A percentile compares a stretch with the other conserved stretches of the same genome.
Evolutionary conservation across 35 echinoderm and acorn worm species (phyloP).

Genomic region (Nesometra sesokonis): DNA sequence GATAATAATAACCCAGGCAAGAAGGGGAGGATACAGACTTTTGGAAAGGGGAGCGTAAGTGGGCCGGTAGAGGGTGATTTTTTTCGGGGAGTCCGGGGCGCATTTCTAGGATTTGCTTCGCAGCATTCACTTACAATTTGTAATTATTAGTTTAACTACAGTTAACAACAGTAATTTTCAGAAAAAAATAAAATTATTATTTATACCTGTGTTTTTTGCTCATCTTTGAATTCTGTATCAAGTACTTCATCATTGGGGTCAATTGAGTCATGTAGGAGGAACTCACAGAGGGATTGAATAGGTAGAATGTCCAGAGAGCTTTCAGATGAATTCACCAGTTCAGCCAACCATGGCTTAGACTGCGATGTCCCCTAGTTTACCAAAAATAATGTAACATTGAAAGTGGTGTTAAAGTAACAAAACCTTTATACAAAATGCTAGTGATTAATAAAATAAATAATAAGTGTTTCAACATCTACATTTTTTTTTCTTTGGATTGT

Average conservation of each 20-base stretch:
- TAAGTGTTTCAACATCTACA: neutral
- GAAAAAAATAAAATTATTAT: neutral
- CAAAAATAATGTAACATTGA: neutral
- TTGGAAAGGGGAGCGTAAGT: too few relatives aligned
- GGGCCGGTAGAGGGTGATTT: too few relatives aligned
- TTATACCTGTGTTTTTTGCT: conserved; percentile 76
- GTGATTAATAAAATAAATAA: neutral
- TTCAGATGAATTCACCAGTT: conserved; percentile 82
- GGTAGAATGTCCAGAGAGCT: conserved; percentile 81
- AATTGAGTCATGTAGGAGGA: conserved; percentile 56
- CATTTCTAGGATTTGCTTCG: too few relatives aligned
- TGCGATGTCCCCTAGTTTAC: conserved; percentile 56
- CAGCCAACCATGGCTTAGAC: conserved; percentile 73
- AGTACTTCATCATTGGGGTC: conserved; percentile 16
- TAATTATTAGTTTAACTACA: neutral
- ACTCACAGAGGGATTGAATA: conserved; percentile 92
- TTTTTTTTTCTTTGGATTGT: too few relatives aligned
- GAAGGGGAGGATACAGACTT: too few relatives aligned
- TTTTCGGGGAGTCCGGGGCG: too few relatives aligned
- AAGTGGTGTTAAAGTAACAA: neutral
- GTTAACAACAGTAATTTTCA: neutral
- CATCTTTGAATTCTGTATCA: conserved; percentile 1
- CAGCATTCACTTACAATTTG: too few relatives aligned
- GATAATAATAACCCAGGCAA: too few relatives aligned
- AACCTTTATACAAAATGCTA: neutral